Base-by-base conservation (phyloP, 2,797 vertebrate genomes). In the Arnoldichthys spilopterus region DNA sequence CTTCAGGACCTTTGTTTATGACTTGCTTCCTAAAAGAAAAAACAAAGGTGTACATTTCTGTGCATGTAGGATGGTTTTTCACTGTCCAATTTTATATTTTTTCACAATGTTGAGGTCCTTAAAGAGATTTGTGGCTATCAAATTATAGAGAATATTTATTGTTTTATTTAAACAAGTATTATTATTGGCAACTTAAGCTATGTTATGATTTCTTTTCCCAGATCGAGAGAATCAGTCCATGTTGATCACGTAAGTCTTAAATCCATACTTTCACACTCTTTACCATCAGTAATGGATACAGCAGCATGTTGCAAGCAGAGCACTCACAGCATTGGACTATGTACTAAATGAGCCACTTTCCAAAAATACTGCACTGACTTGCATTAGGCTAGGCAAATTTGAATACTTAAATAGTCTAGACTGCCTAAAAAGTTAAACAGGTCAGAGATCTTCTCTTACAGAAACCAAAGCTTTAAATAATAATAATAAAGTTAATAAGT, bases 161-260 rank as follows among this genome's bases (percentile, higher is more conserved):
- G 43, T 12, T 45, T 45, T 45, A 45, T 45, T 1, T 45, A 12
- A 13, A 45, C 13, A 45, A 45, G 43, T 12, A 12, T 9, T 45
- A 45, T 43, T 37, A 3, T 37, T 37, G 37, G 37, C n/a, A 20
- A 24, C 1, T 28, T 28, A 47, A 2, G 49, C 58, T 76, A 30
- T 64, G 9, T 32, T 62, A 37, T 56, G 77, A n/a, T 78, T 69
- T 75, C 16, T 54, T 43, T 26, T 49, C 30, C 72, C 91, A 98
- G 97, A 98, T 93, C 94, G 96, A 0, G 96, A 98, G 83, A 98
- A 98, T 91, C 97, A 98, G 90, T 98, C 97, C 86, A 98, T 98
- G 96, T 94, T 98, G 51, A 98, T 98, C 93, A 98, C 97, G 96
- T 98, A 94, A 97, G 97, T 96, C 24, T 13, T 61, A 53, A 28